Evolutionary conservation across 2,888 invertebrate genomes (phyloP).

Genomic region (Eupithecia vulgata): DNA sequence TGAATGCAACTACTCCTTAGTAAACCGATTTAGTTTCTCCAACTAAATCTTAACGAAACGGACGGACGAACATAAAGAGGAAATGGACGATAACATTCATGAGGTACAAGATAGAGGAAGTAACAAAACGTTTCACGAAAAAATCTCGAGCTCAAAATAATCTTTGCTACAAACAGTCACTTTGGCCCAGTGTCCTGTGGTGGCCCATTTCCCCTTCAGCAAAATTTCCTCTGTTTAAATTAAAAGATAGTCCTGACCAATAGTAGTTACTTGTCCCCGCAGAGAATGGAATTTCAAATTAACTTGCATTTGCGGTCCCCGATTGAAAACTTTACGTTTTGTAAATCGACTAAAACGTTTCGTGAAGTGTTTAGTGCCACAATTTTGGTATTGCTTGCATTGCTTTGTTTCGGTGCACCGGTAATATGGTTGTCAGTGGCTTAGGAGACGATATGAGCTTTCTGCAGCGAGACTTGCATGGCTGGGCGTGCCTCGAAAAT

Average conservation of each 20-base stretch:
- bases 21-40: background rate
- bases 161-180: conserved; percentile 9
- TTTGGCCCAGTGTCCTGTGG: conserved; percentile 13
- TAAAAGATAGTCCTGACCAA: conserved; percentile 70
- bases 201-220: conserved; percentile 49
- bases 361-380: conserved; percentile 16
- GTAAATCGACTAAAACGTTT: conserved; percentile 41
- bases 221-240: conserved; percentile 71
- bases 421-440: background rate
- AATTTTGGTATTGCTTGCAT: background rate
- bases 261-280: conserved; percentile 57
- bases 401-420: background rate
- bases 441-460: background rate
- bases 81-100: conserved; percentile 2
- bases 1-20: background rate
- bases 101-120: background rate
- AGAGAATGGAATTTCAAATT: conserved; percentile 56
- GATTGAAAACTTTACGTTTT: conserved; percentile 44
- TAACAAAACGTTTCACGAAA: background rate
- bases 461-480: background rate
- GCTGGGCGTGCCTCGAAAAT: background rate
- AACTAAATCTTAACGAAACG: background rate
- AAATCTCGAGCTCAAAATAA: conserved; percentile 3
- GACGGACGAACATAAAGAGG: background rate
- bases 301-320: conserved; percentile 52